Percentiles rank a stretch among this genome's conserved stretches.
These are phyloP conservation scores for Ylistrum balloti DNA, from an alignment of 1,140 invertebrate species.

Conservation along the genomic window DNA sequence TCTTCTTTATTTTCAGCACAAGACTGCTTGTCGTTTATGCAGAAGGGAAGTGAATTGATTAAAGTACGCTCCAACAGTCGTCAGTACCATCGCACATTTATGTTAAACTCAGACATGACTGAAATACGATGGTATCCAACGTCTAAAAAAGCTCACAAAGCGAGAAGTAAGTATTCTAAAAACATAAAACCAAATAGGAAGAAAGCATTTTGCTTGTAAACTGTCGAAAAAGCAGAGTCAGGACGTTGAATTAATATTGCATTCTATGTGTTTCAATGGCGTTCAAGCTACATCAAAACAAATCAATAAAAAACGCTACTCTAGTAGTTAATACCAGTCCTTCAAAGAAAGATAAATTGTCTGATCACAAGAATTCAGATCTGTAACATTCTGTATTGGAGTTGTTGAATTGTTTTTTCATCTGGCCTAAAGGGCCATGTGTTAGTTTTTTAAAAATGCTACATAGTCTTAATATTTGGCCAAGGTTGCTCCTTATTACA, in stretches of 20 bases:
- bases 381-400: background rate
- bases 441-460: too few species aligned
- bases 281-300: too few species aligned
- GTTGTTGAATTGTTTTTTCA: too few species aligned
- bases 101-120: slow-evolving; percentile 85
- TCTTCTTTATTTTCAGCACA: slow-evolving; percentile 82
- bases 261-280: background rate
- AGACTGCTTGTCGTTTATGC: slow-evolving; percentile 87
- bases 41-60: slow-evolving; percentile 85
- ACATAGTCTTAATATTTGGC: too few species aligned
- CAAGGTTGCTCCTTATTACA: too few species aligned
- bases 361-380: background rate
- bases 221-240: background rate
- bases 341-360: background rate
- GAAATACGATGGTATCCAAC: slow-evolving; percentile 87
- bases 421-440: too few species aligned
- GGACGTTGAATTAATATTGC: background rate
- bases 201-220: background rate
- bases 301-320: background rate
- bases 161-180: slow-evolving; percentile 84
- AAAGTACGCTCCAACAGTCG: slow-evolving; percentile 86
- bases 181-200: background rate
- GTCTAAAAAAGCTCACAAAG: slow-evolving; percentile 87
- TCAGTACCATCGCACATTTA: slow-evolving; percentile 86
- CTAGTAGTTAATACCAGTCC: background rate